Conservation (phyloP, 2,888 invertebrate genomes). For the Sericinus montela region DNA sequence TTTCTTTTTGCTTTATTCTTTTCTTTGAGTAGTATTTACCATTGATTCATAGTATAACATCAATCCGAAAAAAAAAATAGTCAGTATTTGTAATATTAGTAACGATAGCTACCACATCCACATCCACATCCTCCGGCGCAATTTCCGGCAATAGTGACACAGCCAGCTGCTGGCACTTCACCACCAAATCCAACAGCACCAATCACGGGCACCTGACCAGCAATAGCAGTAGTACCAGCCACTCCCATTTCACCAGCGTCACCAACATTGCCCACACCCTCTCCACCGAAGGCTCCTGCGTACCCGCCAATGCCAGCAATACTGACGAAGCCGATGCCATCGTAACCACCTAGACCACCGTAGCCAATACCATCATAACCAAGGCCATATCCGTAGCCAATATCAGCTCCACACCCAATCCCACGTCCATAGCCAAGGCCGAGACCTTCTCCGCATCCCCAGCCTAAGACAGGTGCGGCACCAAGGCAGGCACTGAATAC, state of each 20-base stretch:
- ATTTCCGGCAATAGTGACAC: conserved; percentile 40
- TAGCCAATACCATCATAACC: conserved; percentile 19
- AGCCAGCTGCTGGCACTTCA: conserved; percentile 40
- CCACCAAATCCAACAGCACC: conserved; percentile 45
- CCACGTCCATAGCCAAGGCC: background rate
- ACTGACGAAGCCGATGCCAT: conserved; percentile 23
- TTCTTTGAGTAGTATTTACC: too few species aligned
- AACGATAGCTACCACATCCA: conserved; percentile 11
- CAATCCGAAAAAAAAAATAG: too few species aligned
- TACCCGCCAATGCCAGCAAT: conserved; percentile 14
- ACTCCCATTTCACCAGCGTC: conserved; percentile 22
- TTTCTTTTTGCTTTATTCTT: too few species aligned
- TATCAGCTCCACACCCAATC: background rate
- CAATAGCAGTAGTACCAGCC: conserved; percentile 30
- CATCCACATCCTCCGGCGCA: conserved; percentile 37
- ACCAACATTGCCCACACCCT: conserved; percentile 21
- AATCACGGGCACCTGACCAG: conserved; percentile 41
- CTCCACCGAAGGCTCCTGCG: conserved; percentile 23
- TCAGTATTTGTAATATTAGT: background rate
- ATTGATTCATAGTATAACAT: too few species aligned
- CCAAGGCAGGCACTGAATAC: background rate
- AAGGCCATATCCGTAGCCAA: conserved; percentile 20
- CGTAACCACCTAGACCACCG: conserved; percentile 14
- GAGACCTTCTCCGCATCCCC: background rate
- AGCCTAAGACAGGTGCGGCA: background rate